Evolutionary conservation across 2,888 invertebrate species (phyloP).

Genomic region (Chloroclystis v-ata): DNA sequence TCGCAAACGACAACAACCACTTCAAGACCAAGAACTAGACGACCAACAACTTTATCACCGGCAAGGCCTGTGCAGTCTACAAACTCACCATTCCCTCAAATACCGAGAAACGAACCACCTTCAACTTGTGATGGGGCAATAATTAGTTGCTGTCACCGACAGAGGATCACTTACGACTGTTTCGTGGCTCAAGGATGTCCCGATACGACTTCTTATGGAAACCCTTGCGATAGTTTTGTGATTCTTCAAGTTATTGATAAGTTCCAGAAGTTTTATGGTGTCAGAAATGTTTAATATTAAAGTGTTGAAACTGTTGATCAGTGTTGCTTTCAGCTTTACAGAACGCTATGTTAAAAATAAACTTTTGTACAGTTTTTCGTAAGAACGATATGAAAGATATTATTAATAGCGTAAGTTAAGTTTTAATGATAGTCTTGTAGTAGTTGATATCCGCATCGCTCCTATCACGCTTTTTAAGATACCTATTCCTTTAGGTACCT

Average conservation of each 20-base stretch:
- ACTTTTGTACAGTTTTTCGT: too few relatives aligned
- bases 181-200: slow-evolving; percentile 53
- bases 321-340: too few relatives aligned
- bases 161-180: slow-evolving; percentile 48
- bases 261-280: slow-evolving; percentile 49
- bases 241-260: slow-evolving; percentile 49
- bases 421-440: too few relatives aligned
- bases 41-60: slow-evolving; percentile 3
- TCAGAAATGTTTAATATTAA: slow-evolving; percentile 29
- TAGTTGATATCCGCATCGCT: too few relatives aligned
- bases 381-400: too few relatives aligned
- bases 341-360: too few relatives aligned
- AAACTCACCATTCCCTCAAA: background rate
- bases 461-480: too few relatives aligned
- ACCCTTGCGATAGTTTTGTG: slow-evolving; percentile 49
- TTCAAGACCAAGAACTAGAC: slow-evolving; percentile 12
- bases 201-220: slow-evolving; percentile 63
- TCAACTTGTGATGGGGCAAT: slow-evolving; percentile 55
- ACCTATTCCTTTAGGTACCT: too few relatives aligned
- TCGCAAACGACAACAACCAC: slow-evolving; percentile 15
- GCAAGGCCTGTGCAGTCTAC: background rate
- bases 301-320: too few relatives aligned
- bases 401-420: too few relatives aligned
- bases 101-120: slow-evolving; percentile 29
- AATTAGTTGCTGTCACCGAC: slow-evolving; percentile 55